These are phyloP conservation scores for Drosophila imparisetae DNA, from an alignment of 2,888 invertebrate genomes.

Conservation along the genomic window DNA sequence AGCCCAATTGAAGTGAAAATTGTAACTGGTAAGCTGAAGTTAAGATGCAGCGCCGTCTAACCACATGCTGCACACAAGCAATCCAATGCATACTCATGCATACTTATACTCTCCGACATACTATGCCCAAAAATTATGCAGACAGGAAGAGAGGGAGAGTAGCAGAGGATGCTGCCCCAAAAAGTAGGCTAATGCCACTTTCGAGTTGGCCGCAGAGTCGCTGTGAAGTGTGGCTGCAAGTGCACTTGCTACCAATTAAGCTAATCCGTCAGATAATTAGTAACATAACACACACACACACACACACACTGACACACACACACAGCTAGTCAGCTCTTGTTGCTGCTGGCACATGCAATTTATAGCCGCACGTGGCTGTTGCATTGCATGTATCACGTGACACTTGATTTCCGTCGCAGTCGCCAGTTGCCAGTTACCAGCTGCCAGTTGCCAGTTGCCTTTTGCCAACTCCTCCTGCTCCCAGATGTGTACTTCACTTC, in stretches of 20 bases:
- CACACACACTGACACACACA: constrained; percentile 19
- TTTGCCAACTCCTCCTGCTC: background rate
- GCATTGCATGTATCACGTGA: constrained; percentile 80
- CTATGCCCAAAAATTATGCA: constrained; percentile 2
- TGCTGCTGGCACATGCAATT: constrained; percentile 73
- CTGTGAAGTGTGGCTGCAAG: constrained; percentile 77
- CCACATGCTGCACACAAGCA: constrained; percentile 27
- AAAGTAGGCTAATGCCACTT: constrained; percentile 81
- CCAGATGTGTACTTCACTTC: constrained; percentile 12
- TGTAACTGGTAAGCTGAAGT: constrained; percentile 54
- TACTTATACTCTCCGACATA: constrained; percentile 8
- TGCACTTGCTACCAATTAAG: constrained; percentile 84
- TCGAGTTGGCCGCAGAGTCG: constrained; percentile 73
- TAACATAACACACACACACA: constrained; percentile 71
- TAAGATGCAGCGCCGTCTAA: constrained; percentile 27
- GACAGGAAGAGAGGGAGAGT: background rate
- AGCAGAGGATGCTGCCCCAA: constrained; percentile 27
- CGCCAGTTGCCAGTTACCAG: constrained; percentile 8
- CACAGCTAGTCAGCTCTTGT: constrained; percentile 36
- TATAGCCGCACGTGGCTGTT: constrained; percentile 79
- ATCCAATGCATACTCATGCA: constrained; percentile 37
- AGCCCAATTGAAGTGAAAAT: constrained; percentile 70
- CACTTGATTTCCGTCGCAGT: constrained; percentile 79
- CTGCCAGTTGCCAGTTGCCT: background rate
- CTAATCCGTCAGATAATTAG: constrained; percentile 84